Percentiles rank a stretch among this genome's conserved stretches.
Evolutionary conservation across 2,888 invertebrate genomes (phyloP).

Genomic region (Drosophila mettleri): DNA sequence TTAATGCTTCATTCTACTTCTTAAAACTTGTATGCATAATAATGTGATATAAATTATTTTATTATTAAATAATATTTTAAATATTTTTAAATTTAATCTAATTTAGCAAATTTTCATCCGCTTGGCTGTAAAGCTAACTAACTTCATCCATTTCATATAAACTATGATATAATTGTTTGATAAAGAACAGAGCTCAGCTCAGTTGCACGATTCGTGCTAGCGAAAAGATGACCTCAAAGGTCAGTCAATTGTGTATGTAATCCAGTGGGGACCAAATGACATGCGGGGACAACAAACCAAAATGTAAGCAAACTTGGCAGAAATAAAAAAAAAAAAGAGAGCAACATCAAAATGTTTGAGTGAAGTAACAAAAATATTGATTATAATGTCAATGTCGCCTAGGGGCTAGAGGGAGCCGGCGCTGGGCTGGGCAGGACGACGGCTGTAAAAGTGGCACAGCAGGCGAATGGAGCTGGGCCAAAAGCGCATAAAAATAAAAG

Average conservation of each 20-base stretch:
- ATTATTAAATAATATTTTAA: no score
- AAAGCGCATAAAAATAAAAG: conserved; percentile 76
- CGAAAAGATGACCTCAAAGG: conserved; percentile 34
- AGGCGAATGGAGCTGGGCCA: conserved; percentile 47
- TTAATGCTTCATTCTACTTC: no score
- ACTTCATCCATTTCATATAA: background rate
- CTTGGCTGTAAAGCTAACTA: background rate
- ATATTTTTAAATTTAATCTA: no score
- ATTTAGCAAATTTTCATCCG: no score
- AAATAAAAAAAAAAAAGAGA: conserved; percentile 14
- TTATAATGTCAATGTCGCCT: conserved; percentile 75
- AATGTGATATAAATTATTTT: no score
- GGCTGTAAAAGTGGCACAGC: conserved; percentile 44
- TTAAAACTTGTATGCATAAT: no score
- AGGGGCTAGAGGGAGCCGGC: background rate
- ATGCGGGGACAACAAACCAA: conserved; percentile 33
- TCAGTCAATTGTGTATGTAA: conserved; percentile 26
- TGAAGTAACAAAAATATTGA: conserved; percentile 72
- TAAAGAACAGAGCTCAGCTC: background rate
- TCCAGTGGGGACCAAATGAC: conserved; percentile 22
- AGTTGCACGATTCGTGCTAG: background rate
- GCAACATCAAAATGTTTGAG: conserved; percentile 40
- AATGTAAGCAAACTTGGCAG: conserved; percentile 38
- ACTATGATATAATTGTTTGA: background rate
- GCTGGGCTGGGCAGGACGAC: background rate